These are phyloP conservation scores for Chrysemys picta DNA, from an alignment of 2,113 vertebrate species.

Conservation along the genomic window DNA sequence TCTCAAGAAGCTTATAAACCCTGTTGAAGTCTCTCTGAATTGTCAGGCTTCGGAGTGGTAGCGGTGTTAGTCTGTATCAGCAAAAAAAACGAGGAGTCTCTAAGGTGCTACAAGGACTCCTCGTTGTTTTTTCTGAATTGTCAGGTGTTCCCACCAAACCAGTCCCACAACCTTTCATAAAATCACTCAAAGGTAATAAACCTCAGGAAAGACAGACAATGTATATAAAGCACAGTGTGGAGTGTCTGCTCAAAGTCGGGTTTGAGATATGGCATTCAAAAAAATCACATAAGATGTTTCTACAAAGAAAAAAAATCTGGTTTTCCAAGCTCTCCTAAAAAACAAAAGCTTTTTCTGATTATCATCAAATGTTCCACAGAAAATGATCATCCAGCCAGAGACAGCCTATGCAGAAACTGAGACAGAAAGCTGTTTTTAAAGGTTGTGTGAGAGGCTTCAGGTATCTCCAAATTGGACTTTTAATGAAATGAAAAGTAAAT, in stretches of 20 bases:
- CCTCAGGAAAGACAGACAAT: not conserved
- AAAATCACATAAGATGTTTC: not conserved
- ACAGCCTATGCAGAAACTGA: not conserved
- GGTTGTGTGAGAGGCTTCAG: not conserved
- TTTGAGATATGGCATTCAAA: not conserved
- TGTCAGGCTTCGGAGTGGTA: not conserved
- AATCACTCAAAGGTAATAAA: not conserved
- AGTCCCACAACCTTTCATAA: not conserved
- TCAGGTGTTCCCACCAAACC: not conserved
- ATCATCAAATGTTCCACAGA: not conserved
- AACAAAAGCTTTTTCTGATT: not conserved
- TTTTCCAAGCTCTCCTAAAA: not conserved
- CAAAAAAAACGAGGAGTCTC: too few relatives aligned
- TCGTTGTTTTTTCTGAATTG: not conserved
- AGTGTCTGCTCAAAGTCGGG: not conserved
- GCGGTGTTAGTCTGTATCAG: too few relatives aligned
- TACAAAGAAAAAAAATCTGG: not conserved
- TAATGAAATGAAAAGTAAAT: not conserved
- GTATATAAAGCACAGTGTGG: not conserved
- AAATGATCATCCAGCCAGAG: not conserved
- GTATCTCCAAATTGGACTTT: not conserved
- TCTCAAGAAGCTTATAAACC: not conserved
- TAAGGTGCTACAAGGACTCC: too few relatives aligned
- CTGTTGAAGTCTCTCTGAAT: not conserved
- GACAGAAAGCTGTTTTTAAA: not conserved